These are phyloP conservation scores for Dynastes grantii DNA, from an alignment of 2,888 invertebrate genomes.

Conservation along the genomic window DNA sequence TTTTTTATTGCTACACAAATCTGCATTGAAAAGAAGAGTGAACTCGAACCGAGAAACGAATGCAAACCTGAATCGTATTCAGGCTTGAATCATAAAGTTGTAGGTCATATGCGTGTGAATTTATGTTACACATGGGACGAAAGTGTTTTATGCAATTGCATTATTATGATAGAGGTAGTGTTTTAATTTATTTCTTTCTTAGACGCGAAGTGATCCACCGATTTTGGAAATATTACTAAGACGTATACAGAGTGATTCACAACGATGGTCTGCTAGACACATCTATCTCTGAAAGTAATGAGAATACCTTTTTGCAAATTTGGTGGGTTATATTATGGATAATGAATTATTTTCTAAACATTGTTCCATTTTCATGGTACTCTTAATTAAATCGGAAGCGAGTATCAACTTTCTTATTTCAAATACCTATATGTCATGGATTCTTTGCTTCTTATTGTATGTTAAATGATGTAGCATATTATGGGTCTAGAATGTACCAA, in stretches of 20 bases:
- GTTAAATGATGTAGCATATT: too few species aligned
- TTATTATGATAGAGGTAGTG: background rate
- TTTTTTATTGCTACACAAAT: constrained; percentile 5
- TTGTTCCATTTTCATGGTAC: too few species aligned
- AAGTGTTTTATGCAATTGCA: constrained; percentile 1
- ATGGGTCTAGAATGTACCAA: too few species aligned
- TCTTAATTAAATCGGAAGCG: too few species aligned
- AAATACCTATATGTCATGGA: too few species aligned
- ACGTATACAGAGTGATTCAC: background rate
- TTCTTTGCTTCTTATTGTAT: too few species aligned
- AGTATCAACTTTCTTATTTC: too few species aligned
- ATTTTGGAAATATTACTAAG: background rate
- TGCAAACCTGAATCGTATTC: background rate
- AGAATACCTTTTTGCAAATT: too few species aligned
- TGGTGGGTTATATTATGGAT: too few species aligned
- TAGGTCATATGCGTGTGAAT: background rate
- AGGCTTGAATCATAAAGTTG: background rate
- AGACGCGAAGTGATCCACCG: background rate
- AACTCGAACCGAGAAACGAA: background rate
- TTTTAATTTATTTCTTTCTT: background rate
- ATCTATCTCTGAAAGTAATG: too few species aligned
- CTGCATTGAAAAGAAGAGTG: background rate
- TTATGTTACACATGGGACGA: constrained; percentile 1
- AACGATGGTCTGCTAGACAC: too few species aligned
- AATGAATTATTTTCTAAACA: too few species aligned